Conservation (phyloP, 2,113 vertebrate species). For the Sinocyclocheilus anshuiensis region DNA sequence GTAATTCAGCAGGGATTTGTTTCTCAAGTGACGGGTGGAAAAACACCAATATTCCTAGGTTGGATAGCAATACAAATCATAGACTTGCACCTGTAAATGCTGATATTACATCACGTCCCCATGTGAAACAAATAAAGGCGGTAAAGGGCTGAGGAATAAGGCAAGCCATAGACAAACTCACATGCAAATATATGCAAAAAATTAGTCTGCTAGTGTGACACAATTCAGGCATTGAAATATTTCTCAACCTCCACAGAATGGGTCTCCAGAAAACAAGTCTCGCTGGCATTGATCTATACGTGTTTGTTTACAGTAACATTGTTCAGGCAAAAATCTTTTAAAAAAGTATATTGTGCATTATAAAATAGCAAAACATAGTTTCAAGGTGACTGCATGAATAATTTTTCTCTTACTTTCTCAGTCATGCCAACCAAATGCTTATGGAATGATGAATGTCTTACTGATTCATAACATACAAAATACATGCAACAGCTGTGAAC, state of each 20-base stretch:
- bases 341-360: neutral
- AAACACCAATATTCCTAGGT: neutral
- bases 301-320: neutral
- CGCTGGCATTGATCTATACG: neutral
- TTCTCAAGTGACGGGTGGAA: neutral
- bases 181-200: constrained; percentile 24
- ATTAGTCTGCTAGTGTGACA: neutral
- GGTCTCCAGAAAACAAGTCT: neutral
- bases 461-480: neutral
- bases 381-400: neutral
- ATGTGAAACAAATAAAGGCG: neutral
- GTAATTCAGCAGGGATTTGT: neutral
- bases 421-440: neutral
- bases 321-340: neutral
- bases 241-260: constrained; percentile 2
- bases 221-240: neutral
- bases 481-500: neutral
- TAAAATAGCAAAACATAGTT: neutral
- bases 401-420: neutral
- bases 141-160: neutral
- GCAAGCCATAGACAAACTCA: neutral
- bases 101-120: neutral
- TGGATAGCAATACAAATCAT: neutral
- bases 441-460: neutral
- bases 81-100: neutral